phyloP scores from a whole-genome alignment of 2,113 vertebrate species.

The Perca fluviatilis region DNA sequence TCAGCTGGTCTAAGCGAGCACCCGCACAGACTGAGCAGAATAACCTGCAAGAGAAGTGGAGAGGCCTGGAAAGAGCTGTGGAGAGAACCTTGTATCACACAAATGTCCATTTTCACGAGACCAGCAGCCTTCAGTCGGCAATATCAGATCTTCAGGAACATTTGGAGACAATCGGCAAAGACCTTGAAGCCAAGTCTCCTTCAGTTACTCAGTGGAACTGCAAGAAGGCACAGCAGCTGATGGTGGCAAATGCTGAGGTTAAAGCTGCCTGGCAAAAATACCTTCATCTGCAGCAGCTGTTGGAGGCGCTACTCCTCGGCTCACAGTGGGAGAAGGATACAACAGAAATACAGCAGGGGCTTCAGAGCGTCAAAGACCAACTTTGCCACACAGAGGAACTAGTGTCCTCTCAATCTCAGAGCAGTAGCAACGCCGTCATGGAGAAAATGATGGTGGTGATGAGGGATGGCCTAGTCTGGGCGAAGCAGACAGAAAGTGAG shows the following conservation, averaged over 20 bases:
- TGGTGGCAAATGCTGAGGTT: conserved; percentile 82
- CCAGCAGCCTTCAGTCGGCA: conserved; percentile 76
- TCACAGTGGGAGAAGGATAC: conserved; percentile 85
- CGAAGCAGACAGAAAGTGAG: conserved; percentile 81
- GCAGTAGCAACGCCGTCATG: conserved; percentile 75
- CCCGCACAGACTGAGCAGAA: conserved; percentile 80
- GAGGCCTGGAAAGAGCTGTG: conserved; percentile 78
- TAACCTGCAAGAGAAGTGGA: conserved; percentile 85
- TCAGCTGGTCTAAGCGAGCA: conserved; percentile 84
- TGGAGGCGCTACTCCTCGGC: conserved; percentile 82
- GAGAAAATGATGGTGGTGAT: conserved; percentile 82
- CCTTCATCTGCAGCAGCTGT: conserved; percentile 79
- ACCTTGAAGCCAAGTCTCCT: conserved; percentile 56
- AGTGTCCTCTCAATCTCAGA: conserved; percentile 61
- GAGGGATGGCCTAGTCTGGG: conserved; percentile 87
- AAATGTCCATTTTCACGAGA: conserved; percentile 71
- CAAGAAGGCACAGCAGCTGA: conserved; percentile 65
- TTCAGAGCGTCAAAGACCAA: conserved; percentile 82
- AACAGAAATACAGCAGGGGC: conserved; percentile 77
- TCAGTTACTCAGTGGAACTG: conserved; percentile 57
- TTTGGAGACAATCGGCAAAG: conserved; percentile 79
- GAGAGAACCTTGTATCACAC: conserved; percentile 82
- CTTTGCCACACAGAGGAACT: conserved; percentile 78
- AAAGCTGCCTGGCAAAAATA: conserved; percentile 81
- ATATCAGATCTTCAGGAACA: conserved; percentile 76